A percentile compares a stretch with the other conserved stretches of the same genome.
These are phyloP conservation scores for Exocentrus adspersus DNA, from an alignment of 2,888 invertebrate genomes.

Conservation along the genomic window DNA sequence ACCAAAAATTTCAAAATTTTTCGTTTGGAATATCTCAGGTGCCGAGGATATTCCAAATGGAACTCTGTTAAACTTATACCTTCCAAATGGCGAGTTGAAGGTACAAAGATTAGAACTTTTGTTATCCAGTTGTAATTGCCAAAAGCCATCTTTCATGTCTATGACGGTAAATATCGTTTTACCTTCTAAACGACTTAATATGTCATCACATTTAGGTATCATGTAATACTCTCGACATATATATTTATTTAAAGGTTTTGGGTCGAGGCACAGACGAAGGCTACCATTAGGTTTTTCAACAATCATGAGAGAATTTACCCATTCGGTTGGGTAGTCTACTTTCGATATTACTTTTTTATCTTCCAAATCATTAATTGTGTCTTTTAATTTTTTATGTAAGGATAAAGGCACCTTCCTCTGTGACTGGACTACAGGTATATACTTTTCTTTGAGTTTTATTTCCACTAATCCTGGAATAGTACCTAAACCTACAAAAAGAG, in stretches of 20 bases:
- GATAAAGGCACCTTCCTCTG: constrained; percentile 19
- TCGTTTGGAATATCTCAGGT: constrained; percentile 45
- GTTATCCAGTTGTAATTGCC: constrained; percentile 1
- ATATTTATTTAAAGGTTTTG: constrained; percentile 27
- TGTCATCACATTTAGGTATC: constrained; percentile 10
- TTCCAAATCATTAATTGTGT: constrained; percentile 16
- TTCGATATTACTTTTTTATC: constrained; percentile 15
- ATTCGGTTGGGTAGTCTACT: constrained; percentile 19
- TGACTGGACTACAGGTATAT: constrained; percentile 20
- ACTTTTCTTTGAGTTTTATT: constrained; percentile 17
- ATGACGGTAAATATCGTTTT: constrained; percentile 5
- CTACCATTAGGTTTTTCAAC: constrained; percentile 22
- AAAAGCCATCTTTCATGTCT: constrained; percentile 10
- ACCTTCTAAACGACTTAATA: background rate
- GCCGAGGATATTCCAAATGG: constrained; percentile 46
- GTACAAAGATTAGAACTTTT: background rate
- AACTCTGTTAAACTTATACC: constrained; percentile 43
- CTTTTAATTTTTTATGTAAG: constrained; percentile 17
- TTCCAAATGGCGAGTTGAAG: constrained; percentile 28
- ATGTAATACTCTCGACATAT: constrained; percentile 19
- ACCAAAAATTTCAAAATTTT: constrained; percentile 40
- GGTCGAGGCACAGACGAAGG: constrained; percentile 20
- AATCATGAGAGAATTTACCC: constrained; percentile 25
- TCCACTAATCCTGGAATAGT: constrained; percentile 18
- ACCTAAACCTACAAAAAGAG: constrained; percentile 21